Evolutionary conservation across 2,797 vertebrate species (phyloP), one percentile per base, ranked within the genome.

Genomic region (Sorex maritimensis): DNA sequence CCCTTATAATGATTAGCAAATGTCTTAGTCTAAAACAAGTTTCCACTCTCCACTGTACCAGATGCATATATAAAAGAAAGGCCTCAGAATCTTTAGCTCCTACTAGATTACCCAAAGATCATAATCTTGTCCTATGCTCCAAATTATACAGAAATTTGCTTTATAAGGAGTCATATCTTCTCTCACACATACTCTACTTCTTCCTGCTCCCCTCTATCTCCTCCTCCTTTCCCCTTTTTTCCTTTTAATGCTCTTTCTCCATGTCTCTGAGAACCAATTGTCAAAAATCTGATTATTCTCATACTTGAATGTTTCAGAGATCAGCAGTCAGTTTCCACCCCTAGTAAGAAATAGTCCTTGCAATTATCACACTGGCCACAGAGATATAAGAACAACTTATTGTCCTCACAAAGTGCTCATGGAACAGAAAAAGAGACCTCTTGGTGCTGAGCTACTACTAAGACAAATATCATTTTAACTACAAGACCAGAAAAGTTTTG

Each of bases 391-490:
- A 90, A 92, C 71, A 1, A 65, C 5, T 5, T 38, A 26, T 73
- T 21, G 63, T 75, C 72, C 49, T 94, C 24, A 49, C 11, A n/a
- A 61, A 88, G 81, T 92, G 8, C 80, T 91, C 63, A 21, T 71
- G 65, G 92, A 75, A 23, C 79, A 24, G 34, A 21, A 94, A 14
- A 41, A 93, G 69, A n/a, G 21, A 67, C 38, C 41, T 58, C 71
- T 74, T 86, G 81, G 49, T 72, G 89, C 86, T 52, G 73, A 92
- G 73, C 55, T 96, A 46, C 88, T 95, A 88, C 90, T 93, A 88
- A 94, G 92, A 87, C 88, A 92, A 94, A 30, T 86, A 88, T 71
- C 69, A 93, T 44, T 94, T 44, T 94, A 82, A 61, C 72, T 95
- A 69, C 93, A 85, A 90, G 67, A 19, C 30, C 46, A 81, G 91